phyloP scores from a whole-genome alignment of 2,888 invertebrate species.

The Apocheima hispidaria region DNA sequence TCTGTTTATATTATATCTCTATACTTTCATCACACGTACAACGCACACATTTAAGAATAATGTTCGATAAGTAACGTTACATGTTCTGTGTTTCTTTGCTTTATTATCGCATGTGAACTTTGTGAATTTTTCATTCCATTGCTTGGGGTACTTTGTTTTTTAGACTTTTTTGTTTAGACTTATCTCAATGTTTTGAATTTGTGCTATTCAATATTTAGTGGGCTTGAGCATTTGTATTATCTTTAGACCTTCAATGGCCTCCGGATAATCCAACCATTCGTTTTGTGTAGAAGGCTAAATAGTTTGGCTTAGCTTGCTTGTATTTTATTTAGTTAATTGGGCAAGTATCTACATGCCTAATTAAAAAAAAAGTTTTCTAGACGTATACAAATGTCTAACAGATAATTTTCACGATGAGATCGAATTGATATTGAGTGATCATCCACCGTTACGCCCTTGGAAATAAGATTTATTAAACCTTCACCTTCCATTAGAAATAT shows the following conservation, averaged over 20 bases:
- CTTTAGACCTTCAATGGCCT: too few species aligned
- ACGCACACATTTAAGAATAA: conserved; percentile 4
- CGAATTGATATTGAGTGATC: conserved; percentile 38
- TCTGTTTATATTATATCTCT: background rate
- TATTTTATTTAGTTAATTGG: too few species aligned
- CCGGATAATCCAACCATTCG: too few species aligned
- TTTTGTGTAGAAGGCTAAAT: too few species aligned
- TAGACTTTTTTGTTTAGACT: background rate
- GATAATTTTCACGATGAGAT: conserved; percentile 36
- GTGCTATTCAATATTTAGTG: too few species aligned
- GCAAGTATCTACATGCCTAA: too few species aligned
- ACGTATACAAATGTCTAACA: too few species aligned
- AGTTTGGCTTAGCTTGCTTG: too few species aligned
- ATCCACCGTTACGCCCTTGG: conserved; percentile 33
- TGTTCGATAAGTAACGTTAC: conserved; percentile 25
- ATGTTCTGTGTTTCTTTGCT: conserved; percentile 12
- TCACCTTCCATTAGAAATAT: conserved; percentile 49
- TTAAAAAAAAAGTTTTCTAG: too few species aligned
- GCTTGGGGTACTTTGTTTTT: background rate
- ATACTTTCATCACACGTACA: background rate
- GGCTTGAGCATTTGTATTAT: too few species aligned
- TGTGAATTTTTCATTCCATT: conserved; percentile 20
- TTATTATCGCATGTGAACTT: conserved; percentile 8
- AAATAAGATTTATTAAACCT: conserved; percentile 56
- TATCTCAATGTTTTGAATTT: background rate